Evolutionary conservation across 2,888 invertebrate species (phyloP).

Genomic region (Cephus spinipes): DNA sequence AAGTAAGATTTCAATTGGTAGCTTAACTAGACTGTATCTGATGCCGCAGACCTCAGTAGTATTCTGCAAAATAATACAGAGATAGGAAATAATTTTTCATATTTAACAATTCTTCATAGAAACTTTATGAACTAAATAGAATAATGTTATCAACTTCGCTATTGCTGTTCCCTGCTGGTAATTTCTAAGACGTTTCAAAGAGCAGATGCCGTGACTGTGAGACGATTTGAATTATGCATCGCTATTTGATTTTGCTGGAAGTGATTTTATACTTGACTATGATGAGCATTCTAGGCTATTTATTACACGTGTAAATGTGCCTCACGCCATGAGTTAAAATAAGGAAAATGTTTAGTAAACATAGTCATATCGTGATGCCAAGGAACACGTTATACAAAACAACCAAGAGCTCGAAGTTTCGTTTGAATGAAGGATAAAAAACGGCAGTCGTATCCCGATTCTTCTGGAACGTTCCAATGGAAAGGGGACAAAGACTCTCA

Average conservation of each 20-base stretch:
- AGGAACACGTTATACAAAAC: neutral
- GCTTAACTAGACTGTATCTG: too few relatives aligned
- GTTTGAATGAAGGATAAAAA: neutral
- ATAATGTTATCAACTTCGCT: neutral
- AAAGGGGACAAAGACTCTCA: neutral
- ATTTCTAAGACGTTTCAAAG: neutral
- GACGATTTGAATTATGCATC: neutral
- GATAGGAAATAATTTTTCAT: neutral
- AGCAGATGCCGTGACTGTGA: neutral
- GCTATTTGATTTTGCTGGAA: neutral
- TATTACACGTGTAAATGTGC: neutral
- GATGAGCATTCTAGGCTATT: neutral
- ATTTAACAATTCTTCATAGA: neutral
- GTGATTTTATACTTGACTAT: neutral
- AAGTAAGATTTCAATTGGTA: neutral
- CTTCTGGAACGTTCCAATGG: neutral
- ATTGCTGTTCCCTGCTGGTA: neutral
- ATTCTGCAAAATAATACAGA: neutral
- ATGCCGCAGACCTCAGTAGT: too few relatives aligned
- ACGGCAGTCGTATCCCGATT: neutral
- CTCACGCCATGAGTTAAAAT: neutral
- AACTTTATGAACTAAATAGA: neutral
- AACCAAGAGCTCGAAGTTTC: neutral
- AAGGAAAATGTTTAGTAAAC: neutral
- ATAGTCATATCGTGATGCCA: neutral